Evolutionary conservation across 2,113 vertebrate genomes (phyloP).

Genomic region (Corvus moneduloides): DNA sequence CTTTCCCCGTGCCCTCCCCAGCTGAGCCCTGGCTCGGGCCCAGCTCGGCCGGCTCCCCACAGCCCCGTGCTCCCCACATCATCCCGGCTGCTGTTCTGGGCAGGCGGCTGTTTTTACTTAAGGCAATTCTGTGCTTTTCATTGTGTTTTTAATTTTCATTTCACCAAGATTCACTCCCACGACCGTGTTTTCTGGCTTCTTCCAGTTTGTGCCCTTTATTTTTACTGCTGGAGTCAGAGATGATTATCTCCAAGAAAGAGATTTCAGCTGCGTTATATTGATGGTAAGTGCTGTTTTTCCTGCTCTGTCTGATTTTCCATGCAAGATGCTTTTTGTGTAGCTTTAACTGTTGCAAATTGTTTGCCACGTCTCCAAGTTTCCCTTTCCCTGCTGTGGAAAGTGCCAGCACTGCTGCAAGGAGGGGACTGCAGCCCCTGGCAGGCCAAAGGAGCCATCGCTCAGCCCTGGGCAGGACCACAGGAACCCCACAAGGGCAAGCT

Average conservation of each 20-base stretch:
- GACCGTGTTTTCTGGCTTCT: not conserved
- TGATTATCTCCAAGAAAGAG: conserved; percentile 14
- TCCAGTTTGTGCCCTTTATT: conserved; percentile 40
- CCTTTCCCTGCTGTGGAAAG: not conserved
- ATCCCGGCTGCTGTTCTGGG: not conserved
- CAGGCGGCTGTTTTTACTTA: not conserved
- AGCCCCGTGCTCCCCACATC: not conserved
- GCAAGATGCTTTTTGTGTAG: not conserved
- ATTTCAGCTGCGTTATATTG: conserved; percentile 29
- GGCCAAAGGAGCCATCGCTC: not conserved
- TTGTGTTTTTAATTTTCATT: conserved; percentile 45
- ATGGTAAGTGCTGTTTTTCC: conserved; percentile 20
- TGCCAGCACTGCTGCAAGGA: not conserved
- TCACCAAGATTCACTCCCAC: conserved; percentile 5
- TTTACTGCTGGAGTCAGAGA: conserved; percentile 48
- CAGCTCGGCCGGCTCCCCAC: not conserved
- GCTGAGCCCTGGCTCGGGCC: fast-evolving
- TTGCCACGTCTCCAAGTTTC: conserved; percentile 15
- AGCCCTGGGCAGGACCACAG: not conserved
- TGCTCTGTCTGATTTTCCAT: conserved; percentile 43
- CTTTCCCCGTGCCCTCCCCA: not conserved
- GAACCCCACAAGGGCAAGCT: not conserved
- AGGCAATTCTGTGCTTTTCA: not conserved
- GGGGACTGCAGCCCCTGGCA: not conserved
- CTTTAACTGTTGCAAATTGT: not conserved